phyloP scores from a whole-genome alignment of 1,140 invertebrate genomes.

The Rhopalosiphum maidis region DNA sequence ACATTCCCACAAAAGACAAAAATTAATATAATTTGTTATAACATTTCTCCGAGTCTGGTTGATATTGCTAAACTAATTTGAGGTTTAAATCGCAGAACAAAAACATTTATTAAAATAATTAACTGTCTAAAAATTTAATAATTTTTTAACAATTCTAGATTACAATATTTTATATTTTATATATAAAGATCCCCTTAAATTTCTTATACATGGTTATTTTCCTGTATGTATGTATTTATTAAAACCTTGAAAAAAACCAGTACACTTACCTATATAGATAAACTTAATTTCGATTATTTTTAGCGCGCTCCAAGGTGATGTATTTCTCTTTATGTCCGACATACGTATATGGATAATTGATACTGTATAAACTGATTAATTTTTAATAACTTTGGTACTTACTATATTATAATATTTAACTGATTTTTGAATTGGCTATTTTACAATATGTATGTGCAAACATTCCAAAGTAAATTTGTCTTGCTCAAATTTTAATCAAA shows the following conservation, averaged over 20 bases:
- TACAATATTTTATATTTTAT: neutral
- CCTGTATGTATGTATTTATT: conserved; percentile 17
- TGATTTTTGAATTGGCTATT: neutral
- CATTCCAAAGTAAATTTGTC: neutral
- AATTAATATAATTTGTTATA: neutral
- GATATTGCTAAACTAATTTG: neutral
- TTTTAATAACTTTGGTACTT: neutral
- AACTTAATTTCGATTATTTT: conserved; percentile 24
- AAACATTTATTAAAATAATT: neutral
- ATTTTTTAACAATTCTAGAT: neutral
- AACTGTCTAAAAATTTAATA: neutral
- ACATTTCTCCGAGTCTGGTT: neutral
- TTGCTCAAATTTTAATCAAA: neutral
- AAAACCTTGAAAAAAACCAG: conserved; percentile 20
- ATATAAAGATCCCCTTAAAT: neutral
- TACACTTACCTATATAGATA: neutral
- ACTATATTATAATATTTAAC: neutral
- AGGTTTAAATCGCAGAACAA: neutral
- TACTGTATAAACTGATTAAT: neutral
- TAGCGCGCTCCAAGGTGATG: neutral
- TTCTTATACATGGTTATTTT: neutral
- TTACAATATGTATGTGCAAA: neutral
- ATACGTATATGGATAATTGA: neutral
- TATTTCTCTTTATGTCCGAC: neutral
- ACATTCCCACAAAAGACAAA: neutral